Evolutionary conservation across 2,113 vertebrate species (phyloP), one percentile per base, ranked within the genome.

Genomic region (Oncorhynchus clarkii): DNA sequence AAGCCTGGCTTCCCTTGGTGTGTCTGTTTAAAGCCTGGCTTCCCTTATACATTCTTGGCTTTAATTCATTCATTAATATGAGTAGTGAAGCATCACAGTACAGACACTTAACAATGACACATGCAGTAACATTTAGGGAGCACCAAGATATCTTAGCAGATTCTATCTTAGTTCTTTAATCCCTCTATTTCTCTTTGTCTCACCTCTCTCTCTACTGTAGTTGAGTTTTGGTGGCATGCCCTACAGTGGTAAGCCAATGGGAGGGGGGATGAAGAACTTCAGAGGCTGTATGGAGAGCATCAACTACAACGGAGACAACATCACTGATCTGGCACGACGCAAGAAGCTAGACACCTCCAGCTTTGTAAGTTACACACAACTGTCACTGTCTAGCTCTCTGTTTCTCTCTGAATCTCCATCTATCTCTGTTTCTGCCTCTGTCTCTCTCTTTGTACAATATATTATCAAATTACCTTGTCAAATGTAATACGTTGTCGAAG

Each of bases 251-350:
- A 99, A 99, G 67, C 98, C 96, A 26, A 94, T 95, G 73, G 96
- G 95, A 62, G 97, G 93, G 77, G 93, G 93, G 0, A 93, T 94
- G 49, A 97, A 96, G 75, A 98, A 99, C 89, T 99, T 99, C 91
- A 96, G 95, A 91, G 98, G 98, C 79, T 99, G 98, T 84, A 98
- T 99, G 97, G 98, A 99, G 78, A 96, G 95, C 84, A 96, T 99
- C 81, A 97, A 96, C 92, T 99, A 99, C 91, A 99, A 99, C 48
- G 97, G 96, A 71, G 94, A 97, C 88, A 99, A 99, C 88, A 98
- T 99, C 74, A 99, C 98, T 45, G 97, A 99, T 85, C 94, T 99
- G 78, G 96, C 96, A 4, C 95, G 94, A 16, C 94, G 98, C 70
- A 98, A 95, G 90, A 99, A 99, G 81, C 76, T 99, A 1, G 97